Evolutionary conservation across 2,888 invertebrate genomes (phyloP), one percentile per base, ranked within the genome.

Genomic region (Lasiommata megera): DNA sequence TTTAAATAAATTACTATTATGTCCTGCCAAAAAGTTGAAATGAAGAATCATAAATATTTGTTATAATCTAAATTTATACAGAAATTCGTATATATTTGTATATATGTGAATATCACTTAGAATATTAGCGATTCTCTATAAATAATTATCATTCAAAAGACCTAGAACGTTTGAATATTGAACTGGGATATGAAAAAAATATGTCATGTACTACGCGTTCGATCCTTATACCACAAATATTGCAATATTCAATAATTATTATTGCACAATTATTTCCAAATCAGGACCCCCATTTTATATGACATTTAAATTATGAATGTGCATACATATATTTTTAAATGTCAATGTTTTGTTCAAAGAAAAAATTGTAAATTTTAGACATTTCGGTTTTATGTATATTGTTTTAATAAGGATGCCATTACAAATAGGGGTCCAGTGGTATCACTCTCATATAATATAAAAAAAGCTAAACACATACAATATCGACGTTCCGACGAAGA

Each of bases 21-120:
- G 23, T 12, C 1, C 23, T 37, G 36, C 31, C 11, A 12, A 48
- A 48, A 23, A 48, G 18, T 17, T 37, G 36, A 36, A 48, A 23
- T 18, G 7, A 36, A 48, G 17, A 14, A 29, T 23, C 3, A 9
- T 34, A 34, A 1, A 11, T 34, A 11, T 34, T 11, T 34, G 3
- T 34, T 1, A 6, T 40, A 40, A 5, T 16, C 38, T 28, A 57
- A 74, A 74, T 74, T 70, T 58, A 70, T 74, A 73, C 68, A 71
- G 67, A 72, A 71, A 72, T 66, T 62, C 62, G 64, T 72, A 67
- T 68, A 67, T 61, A 69, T n/a, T n/a, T 69, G 23, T 23, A 23
- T 23, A 5, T 23, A 68, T 71, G 72, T 60, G 50, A 54, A 40
- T 65, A 71, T 73, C 66, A 69, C 66, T 68, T 70, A 70, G 72